Percentiles rank a stretch among this genome's conserved stretches.
These are phyloP conservation scores for Cantharis rufa DNA, from an alignment of 2,888 invertebrate genomes.

Conservation along the genomic window DNA sequence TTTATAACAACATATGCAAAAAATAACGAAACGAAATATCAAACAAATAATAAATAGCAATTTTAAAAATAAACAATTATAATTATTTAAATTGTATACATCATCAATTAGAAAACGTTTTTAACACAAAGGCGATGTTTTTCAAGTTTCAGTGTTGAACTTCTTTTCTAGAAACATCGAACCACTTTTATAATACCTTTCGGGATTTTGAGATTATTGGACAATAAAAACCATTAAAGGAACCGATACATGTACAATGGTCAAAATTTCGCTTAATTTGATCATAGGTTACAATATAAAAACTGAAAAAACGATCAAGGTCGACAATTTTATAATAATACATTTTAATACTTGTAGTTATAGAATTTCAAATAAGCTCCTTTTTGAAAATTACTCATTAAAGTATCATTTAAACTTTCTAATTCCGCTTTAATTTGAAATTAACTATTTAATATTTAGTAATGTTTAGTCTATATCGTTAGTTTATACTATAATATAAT, in stretches of 20 bases:
- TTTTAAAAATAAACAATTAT: too few relatives aligned
- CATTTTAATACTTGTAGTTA: background rate
- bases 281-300: background rate
- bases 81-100: too few relatives aligned
- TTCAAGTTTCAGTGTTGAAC: background rate
- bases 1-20: background rate
- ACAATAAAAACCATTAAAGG: background rate
- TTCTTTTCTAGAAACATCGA: background rate
- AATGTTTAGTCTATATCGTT: too few relatives aligned
- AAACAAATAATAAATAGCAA: background rate
- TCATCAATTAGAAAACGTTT: too few relatives aligned
- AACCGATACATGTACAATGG: background rate
- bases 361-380: too few relatives aligned
- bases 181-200: background rate
- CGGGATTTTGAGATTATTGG: background rate
- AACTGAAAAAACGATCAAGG: background rate
- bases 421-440: too few relatives aligned
- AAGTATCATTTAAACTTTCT: background rate
- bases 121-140: too few relatives aligned
- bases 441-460: too few relatives aligned
- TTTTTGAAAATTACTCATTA: background rate
- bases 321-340: background rate
- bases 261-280: background rate
- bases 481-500: too few relatives aligned
- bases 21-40: background rate